phyloP scores from a whole-genome alignment of 2,888 invertebrate species.

The Aleiodes alternator region DNA sequence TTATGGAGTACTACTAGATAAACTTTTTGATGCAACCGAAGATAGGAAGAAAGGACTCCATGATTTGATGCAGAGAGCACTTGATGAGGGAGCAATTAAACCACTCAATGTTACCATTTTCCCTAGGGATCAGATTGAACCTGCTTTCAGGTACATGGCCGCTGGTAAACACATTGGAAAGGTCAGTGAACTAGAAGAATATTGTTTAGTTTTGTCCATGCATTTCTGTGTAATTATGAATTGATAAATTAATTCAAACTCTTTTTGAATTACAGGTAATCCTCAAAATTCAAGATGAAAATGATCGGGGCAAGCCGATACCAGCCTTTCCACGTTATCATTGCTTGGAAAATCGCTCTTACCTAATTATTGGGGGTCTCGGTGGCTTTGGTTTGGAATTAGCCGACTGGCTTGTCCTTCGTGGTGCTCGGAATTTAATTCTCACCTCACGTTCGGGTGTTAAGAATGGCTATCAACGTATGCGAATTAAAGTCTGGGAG shows the following conservation, averaged over 20 bases:
- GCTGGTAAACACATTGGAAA: constrained; percentile 90
- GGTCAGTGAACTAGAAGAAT: constrained; percentile 82
- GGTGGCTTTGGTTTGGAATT: constrained; percentile 96
- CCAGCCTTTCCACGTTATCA: constrained; percentile 76
- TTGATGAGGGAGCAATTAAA: constrained; percentile 81
- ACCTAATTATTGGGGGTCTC: constrained; percentile 86
- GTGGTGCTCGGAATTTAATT: constrained; percentile 88
- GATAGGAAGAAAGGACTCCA: constrained; percentile 78
- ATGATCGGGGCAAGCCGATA: constrained; percentile 61
- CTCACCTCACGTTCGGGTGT: constrained; percentile 89
- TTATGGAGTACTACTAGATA: constrained; percentile 87
- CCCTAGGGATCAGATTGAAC: constrained; percentile 81
- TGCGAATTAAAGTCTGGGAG: constrained; percentile 82
- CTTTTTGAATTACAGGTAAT: constrained; percentile 56
- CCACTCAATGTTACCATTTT: constrained; percentile 84
- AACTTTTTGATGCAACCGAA: constrained; percentile 77
- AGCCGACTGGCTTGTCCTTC: constrained; percentile 88
- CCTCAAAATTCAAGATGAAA: constrained; percentile 66
- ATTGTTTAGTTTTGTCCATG: constrained; percentile 46
- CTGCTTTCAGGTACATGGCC: constrained; percentile 82
- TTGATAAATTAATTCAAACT: neutral
- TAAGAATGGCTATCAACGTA: constrained; percentile 87
- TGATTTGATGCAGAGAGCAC: constrained; percentile 80
- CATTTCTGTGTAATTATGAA: neutral
- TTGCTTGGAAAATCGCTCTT: constrained; percentile 76